These are phyloP conservation scores for Dasypus novemcinctus DNA, from an alignment of 2,113 vertebrate genomes.

Conservation along the genomic window DNA sequence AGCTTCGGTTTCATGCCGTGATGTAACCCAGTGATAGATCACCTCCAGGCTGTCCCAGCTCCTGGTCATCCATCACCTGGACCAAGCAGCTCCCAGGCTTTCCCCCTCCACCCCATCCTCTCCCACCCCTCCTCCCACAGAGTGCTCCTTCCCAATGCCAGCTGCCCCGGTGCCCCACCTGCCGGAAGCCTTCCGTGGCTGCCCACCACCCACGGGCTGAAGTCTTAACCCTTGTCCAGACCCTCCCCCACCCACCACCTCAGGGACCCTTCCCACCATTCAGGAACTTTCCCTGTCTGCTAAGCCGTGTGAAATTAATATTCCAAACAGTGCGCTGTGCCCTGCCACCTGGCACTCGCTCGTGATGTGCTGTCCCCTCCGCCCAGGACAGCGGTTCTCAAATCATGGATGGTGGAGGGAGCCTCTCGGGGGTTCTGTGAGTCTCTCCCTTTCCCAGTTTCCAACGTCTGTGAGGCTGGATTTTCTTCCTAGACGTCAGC, in stretches of 20 bases:
- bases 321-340: accelerated
- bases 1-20: not conserved
- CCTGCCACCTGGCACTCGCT: not conserved
- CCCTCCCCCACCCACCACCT: not conserved
- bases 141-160: not conserved
- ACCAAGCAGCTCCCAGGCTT: not conserved
- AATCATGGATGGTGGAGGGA: accelerated
- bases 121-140: not conserved
- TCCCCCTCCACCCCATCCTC: not conserved
- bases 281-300: not conserved
- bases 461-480: too few species aligned
- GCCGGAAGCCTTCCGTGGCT: accelerated
- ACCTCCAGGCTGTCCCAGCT: not conserved
- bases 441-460: not conserved
- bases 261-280: not conserved
- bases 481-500: accelerated
- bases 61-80: not conserved
- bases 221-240: not conserved
- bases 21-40: not conserved
- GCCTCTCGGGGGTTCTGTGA: accelerated
- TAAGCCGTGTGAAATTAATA: not conserved
- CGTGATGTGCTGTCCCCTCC: not conserved
- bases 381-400: not conserved
- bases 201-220: not conserved
- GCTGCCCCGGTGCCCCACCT: not conserved